Evolutionary conservation across 2,888 invertebrate genomes (phyloP), one percentile per base, ranked within the genome.

Genomic region (Stenotaenia linearis): DNA sequence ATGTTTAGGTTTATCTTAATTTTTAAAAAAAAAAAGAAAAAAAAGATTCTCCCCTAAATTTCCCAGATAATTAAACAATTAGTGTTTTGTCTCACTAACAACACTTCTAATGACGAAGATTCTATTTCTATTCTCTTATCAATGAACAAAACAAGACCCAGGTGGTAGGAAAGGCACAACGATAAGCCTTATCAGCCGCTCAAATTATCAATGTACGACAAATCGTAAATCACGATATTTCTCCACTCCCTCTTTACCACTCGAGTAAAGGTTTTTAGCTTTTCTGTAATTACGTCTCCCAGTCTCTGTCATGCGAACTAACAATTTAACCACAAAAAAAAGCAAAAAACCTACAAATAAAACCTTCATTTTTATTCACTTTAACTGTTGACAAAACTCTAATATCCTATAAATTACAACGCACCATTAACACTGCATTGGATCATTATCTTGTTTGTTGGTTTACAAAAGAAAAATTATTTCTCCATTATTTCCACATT

Each of bases 161-260:
- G 61, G 61, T 61, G 61, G 61, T 61, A 61, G 61, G 61, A 61
- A 28, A 23, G 61, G 25, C 61, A 61, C 61, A 61, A 23, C 23
- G 61, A 61, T 61, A 61, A 61, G 61, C 61, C 61, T 61, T 61
- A 61, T 61, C 61, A 61, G 61, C 61, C 61, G 61, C 61, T 28
- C 61, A 61, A 61, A 61, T 61, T 61, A 28, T 61, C 61, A 61
- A 61, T 61, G 25, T 61, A 25, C 61, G 28, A 61, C 25, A 61
- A 61, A 61, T 61, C 61, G 61, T 61, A 61, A 61, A 61, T 61
- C 61, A 61, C 61, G 61, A 61, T 61, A 61, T 61, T 23, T 7
- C 61, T 61, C 61, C 61, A 61, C 61, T 25, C 61, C 61, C 61
- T 6, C 25, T 61, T 61, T 9, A 61, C 25, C 23, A 61, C 45